Evolutionary conservation across 2,797 vertebrate genomes (phyloP).

Genomic region (Myripristis murdjan): DNA sequence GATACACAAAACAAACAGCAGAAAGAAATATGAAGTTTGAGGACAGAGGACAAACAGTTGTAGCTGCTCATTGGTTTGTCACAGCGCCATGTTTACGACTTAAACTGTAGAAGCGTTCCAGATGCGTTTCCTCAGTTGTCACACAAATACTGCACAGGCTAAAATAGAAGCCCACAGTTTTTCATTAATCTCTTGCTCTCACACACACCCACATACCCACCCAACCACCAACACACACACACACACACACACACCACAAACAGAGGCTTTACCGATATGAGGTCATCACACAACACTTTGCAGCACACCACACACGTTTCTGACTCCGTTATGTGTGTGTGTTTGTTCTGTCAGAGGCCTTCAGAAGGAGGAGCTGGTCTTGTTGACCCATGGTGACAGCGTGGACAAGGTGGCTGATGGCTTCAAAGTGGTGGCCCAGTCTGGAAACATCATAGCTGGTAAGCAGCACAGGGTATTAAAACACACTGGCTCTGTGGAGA

Average conservation of each 20-base stretch:
- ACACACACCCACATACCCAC: no score
- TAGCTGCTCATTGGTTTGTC: slow-evolving; percentile 18
- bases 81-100: slow-evolving; percentile 14
- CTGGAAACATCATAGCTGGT: slow-evolving; percentile 98
- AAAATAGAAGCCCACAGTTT: slow-evolving; percentile 41
- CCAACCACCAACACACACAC: no score
- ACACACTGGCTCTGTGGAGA: not conserved
- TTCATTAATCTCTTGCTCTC: slow-evolving; percentile 16
- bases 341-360: slow-evolving; percentile 87
- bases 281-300: not conserved
- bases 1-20: not conserved
- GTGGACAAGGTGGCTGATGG: slow-evolving; percentile 99
- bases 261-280: not conserved
- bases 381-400: slow-evolving; percentile 97
- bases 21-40: not conserved
- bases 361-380: slow-evolving; percentile 97
- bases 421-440: slow-evolving; percentile 97
- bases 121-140: slow-evolving; percentile 16
- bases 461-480: slow-evolving; percentile 24
- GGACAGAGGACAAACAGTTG: not conserved
- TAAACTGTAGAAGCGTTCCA: slow-evolving; percentile 39
- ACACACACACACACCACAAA: slow-evolving; percentile 12
- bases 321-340: slow-evolving; percentile 28
- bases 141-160: slow-evolving; percentile 35
- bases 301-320: not conserved